These are phyloP conservation scores for Haemorhous mexicanus DNA, from an alignment of 2,113 vertebrate species.

Conservation along the genomic window DNA sequence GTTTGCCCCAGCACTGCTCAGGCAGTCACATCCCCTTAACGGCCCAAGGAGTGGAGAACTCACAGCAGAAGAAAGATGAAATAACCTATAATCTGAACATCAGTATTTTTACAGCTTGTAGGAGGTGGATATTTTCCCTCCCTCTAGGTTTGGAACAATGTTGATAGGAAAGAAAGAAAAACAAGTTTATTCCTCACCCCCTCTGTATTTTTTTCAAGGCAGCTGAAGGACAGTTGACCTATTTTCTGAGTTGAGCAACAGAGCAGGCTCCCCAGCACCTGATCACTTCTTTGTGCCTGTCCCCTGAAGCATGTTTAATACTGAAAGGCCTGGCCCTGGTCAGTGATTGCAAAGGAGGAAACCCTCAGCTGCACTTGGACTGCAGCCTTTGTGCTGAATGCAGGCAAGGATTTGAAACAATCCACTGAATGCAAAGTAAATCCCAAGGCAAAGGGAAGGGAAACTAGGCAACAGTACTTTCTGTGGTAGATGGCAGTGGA, in stretches of 20 bases:
- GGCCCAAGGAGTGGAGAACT: background rate
- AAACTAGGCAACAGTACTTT: constrained; percentile 1
- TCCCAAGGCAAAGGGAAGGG: background rate
- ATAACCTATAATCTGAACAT: background rate
- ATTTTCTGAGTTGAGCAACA: background rate
- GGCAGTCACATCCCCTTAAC: background rate
- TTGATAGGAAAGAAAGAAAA: background rate
- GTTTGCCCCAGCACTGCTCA: background rate
- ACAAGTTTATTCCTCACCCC: background rate
- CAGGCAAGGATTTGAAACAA: background rate
- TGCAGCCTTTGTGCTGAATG: background rate
- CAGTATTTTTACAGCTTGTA: background rate
- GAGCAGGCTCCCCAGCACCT: constrained; percentile 6
- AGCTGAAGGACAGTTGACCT: constrained; percentile 37
- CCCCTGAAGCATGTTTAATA: constrained; percentile 8
- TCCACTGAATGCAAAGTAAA: background rate
- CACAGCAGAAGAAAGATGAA: background rate
- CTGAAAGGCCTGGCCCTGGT: background rate
- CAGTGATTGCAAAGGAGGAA: background rate
- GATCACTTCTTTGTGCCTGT: constrained; percentile 37
- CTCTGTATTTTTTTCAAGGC: background rate
- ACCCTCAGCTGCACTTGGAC: background rate
- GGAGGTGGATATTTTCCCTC: background rate
- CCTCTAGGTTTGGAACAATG: background rate
- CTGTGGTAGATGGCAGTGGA: constrained; percentile 8